A percentile compares a stretch with the other conserved stretches of the same genome.
These are phyloP conservation scores for Artemisiospiza belli DNA, from an alignment of 2,113 vertebrate species.

Conservation along the genomic window DNA sequence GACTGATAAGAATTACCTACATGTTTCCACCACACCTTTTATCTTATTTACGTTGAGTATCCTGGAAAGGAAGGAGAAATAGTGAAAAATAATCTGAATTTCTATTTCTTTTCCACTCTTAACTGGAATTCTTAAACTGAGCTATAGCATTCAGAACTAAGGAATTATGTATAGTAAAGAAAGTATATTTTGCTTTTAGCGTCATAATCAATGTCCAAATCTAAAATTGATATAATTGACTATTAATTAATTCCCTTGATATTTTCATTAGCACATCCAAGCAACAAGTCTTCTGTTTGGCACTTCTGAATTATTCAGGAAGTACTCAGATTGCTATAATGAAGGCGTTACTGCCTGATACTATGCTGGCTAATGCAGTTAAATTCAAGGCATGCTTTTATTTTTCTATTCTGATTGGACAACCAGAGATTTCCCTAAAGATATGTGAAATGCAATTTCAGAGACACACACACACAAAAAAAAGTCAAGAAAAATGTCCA, in stretches of 20 bases:
- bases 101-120: slow-evolving; percentile 30
- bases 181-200: slow-evolving; percentile 73
- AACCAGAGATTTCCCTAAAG: slow-evolving; percentile 20
- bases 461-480: background rate
- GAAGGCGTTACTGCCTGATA: slow-evolving; percentile 68
- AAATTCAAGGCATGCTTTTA: slow-evolving; percentile 56
- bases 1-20: background rate
- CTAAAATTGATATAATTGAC: slow-evolving; percentile 90
- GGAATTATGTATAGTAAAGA: slow-evolving; percentile 6
- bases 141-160: background rate
- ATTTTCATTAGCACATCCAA: slow-evolving; percentile 87
- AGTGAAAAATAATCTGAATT: slow-evolving; percentile 39
- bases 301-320: slow-evolving; percentile 84
- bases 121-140: slow-evolving; percentile 50
- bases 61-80: slow-evolving; percentile 2
- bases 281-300: slow-evolving; percentile 83
- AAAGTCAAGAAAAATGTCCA: background rate
- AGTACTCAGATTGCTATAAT: slow-evolving; percentile 72
- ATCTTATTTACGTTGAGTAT: slow-evolving; percentile 34
- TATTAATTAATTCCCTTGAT: slow-evolving; percentile 95
- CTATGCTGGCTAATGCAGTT: slow-evolving; percentile 57
- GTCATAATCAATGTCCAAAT: slow-evolving; percentile 82
- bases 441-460: background rate
- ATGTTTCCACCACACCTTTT: background rate
- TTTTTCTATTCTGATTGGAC: slow-evolving; percentile 8